Evolutionary conservation across 2,113 vertebrate species (phyloP).

Genomic region (Rhineura floridana): DNA sequence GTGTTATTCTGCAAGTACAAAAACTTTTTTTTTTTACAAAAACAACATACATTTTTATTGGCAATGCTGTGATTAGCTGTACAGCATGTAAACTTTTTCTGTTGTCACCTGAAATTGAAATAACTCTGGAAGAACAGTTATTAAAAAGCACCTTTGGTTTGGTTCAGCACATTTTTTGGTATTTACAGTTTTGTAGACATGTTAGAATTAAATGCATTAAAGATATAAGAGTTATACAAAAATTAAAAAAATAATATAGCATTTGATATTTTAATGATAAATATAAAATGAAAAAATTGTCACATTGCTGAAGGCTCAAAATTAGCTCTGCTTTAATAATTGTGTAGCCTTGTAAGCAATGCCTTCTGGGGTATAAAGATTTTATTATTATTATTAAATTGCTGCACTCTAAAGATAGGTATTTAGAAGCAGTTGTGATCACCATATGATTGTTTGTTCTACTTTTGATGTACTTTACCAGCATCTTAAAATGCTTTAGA

Average conservation of each 20-base stretch:
- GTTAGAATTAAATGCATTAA: slow-evolving; percentile 62
- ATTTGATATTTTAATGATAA: slow-evolving; percentile 70
- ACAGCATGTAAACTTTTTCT: slow-evolving; percentile 77
- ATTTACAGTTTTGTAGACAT: slow-evolving; percentile 64
- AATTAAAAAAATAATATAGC: slow-evolving; percentile 63
- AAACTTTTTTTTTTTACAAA: slow-evolving; percentile 48
- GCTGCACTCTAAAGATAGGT: background rate
- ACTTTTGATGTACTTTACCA: slow-evolving; percentile 7
- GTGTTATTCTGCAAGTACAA: background rate
- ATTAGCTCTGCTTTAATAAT: slow-evolving; percentile 17
- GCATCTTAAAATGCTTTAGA: background rate
- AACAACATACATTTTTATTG: slow-evolving; percentile 60
- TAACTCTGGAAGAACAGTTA: slow-evolving; percentile 71
- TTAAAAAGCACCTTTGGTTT: slow-evolving; percentile 77
- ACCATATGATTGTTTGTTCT: background rate
- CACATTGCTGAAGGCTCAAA: slow-evolving; percentile 42
- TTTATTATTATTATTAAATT: slow-evolving; percentile 31
- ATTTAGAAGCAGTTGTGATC: slow-evolving; percentile 6
- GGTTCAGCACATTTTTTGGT: slow-evolving; percentile 70
- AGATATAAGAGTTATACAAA: slow-evolving; percentile 65
- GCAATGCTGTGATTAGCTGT: slow-evolving; percentile 61
- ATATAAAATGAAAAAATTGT: slow-evolving; percentile 54
- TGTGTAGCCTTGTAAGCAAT: background rate
- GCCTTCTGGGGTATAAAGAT: background rate
- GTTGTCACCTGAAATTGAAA: slow-evolving; percentile 66